Conservation (phyloP, 2,888 invertebrate species). For the Pheosia tremula region DNA sequence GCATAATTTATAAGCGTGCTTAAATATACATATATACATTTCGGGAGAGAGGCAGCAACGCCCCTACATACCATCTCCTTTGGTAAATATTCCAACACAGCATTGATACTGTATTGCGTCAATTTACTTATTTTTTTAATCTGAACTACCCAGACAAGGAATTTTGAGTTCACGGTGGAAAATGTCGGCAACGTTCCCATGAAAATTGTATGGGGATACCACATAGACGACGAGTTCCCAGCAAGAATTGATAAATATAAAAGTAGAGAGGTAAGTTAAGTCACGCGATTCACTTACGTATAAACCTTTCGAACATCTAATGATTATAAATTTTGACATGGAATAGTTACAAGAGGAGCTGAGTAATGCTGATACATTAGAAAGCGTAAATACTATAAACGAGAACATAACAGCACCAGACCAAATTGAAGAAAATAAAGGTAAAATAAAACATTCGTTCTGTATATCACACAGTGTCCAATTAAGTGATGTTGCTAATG, state of each 20-base stretch:
- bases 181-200: slow-evolving; percentile 70
- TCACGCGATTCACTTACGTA: not conserved
- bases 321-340: not conserved
- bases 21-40: too few species aligned
- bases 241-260: slow-evolving; percentile 59
- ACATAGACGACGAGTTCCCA: slow-evolving; percentile 73
- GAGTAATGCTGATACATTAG: not conserved
- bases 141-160: slow-evolving; percentile 52
- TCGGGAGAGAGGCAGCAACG: too few species aligned
- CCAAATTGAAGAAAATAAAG: slow-evolving; percentile 12
- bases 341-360: not conserved
- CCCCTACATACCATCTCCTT: too few species aligned
- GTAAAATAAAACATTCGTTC: too few species aligned
- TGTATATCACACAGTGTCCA: not conserved
- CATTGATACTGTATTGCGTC: too few species aligned
- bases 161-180: slow-evolving; percentile 62
- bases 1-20: too few species aligned
- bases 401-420: not conserved
- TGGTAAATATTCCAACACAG: too few species aligned
- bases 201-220: slow-evolving; percentile 70
- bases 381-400: slow-evolving; percentile 2
- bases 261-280: slow-evolving; percentile 32
- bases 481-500: slow-evolving; percentile 12
- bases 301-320: not conserved
- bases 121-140: not conserved